These are phyloP conservation scores for Psilopogon haemacephalus DNA, from an alignment of 2,113 vertebrate species.

Conservation along the genomic window DNA sequence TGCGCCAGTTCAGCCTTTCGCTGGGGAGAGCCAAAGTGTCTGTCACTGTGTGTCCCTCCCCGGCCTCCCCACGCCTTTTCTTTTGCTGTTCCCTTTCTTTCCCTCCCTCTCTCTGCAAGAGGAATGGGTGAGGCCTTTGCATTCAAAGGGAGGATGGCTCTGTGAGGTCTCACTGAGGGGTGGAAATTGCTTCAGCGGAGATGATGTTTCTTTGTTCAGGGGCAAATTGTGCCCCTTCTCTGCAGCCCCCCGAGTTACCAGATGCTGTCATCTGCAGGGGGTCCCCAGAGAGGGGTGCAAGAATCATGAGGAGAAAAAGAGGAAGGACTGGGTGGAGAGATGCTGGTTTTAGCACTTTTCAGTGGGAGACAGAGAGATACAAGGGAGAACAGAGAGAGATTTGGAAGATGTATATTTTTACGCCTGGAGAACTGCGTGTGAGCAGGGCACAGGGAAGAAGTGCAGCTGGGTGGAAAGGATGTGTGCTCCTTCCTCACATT, in stretches of 20 bases:
- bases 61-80: background rate
- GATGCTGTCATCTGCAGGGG: slow-evolving; percentile 48
- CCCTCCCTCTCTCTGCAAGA: slow-evolving; percentile 45
- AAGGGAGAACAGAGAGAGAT: background rate
- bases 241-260: slow-evolving; percentile 9
- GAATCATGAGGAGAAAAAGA: background rate
- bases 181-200: slow-evolving; percentile 65
- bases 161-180: slow-evolving; percentile 68
- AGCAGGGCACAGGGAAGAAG: background rate
- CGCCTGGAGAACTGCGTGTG: background rate
- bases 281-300: slow-evolving; percentile 14
- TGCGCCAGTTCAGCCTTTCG: slow-evolving; percentile 60
- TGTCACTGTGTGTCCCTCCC: slow-evolving; percentile 37
- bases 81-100: slow-evolving; percentile 57
- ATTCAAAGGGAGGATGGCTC: slow-evolving; percentile 69
- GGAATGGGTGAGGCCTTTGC: slow-evolving; percentile 70
- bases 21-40: slow-evolving; percentile 63
- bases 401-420: background rate
- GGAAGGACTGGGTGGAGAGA: background rate
- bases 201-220: slow-evolving; percentile 71
- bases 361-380: background rate
- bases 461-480: background rate
- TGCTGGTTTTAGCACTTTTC: slow-evolving; percentile 1
- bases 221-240: slow-evolving; percentile 47
- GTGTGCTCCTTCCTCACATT: background rate